These are phyloP conservation scores for Hemicordylus capensis DNA, from an alignment of 2,113 vertebrate species.

Conservation along the genomic window DNA sequence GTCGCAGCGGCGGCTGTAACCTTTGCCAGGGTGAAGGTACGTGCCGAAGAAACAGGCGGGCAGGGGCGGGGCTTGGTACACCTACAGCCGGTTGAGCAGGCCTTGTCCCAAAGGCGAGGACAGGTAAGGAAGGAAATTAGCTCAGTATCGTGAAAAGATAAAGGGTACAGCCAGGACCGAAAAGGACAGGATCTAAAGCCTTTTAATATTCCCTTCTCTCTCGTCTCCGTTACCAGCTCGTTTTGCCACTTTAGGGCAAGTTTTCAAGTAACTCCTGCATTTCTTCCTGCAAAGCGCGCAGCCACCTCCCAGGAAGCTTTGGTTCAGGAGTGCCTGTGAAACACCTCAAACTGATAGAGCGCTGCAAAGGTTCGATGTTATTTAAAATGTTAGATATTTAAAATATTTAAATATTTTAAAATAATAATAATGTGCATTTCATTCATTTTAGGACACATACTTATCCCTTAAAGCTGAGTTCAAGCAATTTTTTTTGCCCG, in stretches of 20 bases:
- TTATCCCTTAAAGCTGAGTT: no score
- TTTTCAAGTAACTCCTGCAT: not conserved
- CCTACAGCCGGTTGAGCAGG: no score
- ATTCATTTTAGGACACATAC: no score
- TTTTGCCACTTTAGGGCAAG: not conserved
- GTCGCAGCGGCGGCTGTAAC: not conserved
- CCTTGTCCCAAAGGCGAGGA: not conserved
- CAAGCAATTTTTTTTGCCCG: no score
- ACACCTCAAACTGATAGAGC: not conserved
- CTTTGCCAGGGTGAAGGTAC: not conserved
- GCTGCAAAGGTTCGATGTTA: not conserved
- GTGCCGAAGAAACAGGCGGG: no score
- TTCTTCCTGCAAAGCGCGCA: not conserved
- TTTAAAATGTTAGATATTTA: no score
- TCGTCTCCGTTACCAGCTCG: not conserved
- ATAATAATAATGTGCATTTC: no score
- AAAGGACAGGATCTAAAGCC: not conserved
- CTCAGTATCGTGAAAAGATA: not conserved
- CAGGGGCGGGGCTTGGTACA: not conserved
- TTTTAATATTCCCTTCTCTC: not conserved
- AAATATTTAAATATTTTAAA: no score
- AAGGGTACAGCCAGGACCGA: no score
- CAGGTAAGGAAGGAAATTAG: not conserved
- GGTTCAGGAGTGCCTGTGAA: not conserved
- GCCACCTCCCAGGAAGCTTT: not conserved